Conservation (phyloP, 2,797 vertebrate species). For the Coracias cyanogaster region DNA sequence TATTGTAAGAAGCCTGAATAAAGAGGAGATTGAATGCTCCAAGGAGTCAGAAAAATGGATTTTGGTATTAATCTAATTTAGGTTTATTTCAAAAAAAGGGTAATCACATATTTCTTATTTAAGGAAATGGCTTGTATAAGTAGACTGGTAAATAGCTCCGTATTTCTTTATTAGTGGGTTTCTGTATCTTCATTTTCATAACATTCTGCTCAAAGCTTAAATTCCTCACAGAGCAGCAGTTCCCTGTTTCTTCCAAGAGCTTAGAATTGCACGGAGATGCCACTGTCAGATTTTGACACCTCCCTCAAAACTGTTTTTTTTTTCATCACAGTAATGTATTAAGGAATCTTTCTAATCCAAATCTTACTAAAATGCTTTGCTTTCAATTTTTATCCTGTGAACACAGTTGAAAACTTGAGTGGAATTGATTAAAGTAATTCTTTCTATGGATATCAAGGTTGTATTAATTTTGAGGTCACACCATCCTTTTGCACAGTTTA, state of each 20-base stretch:
- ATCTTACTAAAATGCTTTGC: neutral
- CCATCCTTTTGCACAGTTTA: neutral
- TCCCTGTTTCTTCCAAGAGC: neutral
- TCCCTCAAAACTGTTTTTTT: neutral
- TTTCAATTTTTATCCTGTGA: neutral
- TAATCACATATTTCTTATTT: neutral
- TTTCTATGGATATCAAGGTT: neutral
- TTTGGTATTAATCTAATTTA: neutral
- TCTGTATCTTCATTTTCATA: neutral
- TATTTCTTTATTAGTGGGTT: neutral
- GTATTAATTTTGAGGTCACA: neutral
- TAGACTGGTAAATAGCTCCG: neutral
- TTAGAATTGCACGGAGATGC: neutral
- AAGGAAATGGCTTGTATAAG: neutral
- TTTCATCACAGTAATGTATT: neutral
- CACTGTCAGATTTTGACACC: neutral
- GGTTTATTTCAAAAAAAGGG: neutral
- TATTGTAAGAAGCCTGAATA: neutral
- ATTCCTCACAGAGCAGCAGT: neutral
- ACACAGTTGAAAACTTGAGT: neutral
- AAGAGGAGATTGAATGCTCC: neutral
- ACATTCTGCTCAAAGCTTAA: neutral
- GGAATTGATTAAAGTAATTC: neutral
- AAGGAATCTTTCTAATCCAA: neutral
- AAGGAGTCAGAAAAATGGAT: neutral